phyloP scores from a whole-genome alignment of 2,113 vertebrate species.

The Vidua macroura region DNA sequence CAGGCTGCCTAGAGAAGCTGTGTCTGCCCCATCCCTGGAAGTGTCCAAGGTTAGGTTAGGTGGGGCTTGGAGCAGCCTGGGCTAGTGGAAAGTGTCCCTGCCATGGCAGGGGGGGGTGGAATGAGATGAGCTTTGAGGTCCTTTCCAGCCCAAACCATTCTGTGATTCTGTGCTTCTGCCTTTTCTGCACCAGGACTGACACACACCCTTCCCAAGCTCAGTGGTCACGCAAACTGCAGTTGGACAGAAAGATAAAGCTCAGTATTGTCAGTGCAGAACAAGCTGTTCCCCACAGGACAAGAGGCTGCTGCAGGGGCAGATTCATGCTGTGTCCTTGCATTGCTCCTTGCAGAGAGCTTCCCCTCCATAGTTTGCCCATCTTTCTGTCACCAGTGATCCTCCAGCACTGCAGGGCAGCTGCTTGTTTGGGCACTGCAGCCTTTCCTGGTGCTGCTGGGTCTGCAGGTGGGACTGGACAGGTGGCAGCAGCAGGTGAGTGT shows the following conservation, averaged over 20 bases:
- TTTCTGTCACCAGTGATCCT: neutral
- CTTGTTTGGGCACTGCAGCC: neutral
- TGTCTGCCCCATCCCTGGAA: neutral
- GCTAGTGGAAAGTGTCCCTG: accelerated
- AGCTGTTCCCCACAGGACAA: neutral
- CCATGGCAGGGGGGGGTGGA: neutral
- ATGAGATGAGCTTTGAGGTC: neutral
- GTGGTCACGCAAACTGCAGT: neutral
- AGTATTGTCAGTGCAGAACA: neutral
- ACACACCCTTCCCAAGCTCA: neutral
- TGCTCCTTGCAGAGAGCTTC: neutral
- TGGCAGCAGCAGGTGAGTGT: neutral
- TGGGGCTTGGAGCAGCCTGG: neutral
- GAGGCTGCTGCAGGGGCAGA: neutral
- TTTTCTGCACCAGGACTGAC: neutral
- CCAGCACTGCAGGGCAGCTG: neutral
- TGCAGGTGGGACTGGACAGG: neutral
- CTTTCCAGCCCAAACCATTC: neutral
- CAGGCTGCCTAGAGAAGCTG: neutral
- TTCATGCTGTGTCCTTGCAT: neutral
- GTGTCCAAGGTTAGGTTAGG: neutral
- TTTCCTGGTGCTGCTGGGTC: neutral
- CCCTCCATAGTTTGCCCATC: neutral
- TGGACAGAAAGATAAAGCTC: neutral
- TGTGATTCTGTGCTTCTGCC: neutral